A percentile compares a stretch with the other conserved stretches of the same genome.
Evolutionary conservation across 2,888 invertebrate species (phyloP).

Genomic region (Horisme vitalbata): DNA sequence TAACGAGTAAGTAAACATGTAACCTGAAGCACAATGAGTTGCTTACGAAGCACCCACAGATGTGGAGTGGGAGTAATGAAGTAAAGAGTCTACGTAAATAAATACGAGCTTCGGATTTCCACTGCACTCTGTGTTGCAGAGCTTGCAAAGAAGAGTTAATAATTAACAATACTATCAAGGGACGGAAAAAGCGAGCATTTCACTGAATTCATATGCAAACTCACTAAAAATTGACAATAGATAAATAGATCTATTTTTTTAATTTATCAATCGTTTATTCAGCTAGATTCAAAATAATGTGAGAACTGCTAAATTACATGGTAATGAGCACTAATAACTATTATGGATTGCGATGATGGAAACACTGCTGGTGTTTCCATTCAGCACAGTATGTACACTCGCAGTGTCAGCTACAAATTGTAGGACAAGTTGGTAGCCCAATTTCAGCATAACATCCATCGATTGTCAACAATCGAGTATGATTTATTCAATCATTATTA

Average conservation of each 20-base stretch:
- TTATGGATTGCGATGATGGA: too few relatives aligned
- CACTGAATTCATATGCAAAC: too few relatives aligned
- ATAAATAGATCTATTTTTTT: too few relatives aligned
- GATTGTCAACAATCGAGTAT: background rate
- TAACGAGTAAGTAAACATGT: conserved; percentile 19
- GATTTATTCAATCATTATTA: background rate
- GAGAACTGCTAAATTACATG: too few relatives aligned
- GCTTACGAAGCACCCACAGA: conserved; percentile 19
- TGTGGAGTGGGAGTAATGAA: conserved; percentile 18
- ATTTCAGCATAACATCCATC: background rate
- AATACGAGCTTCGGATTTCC: background rate
- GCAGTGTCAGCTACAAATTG: background rate
- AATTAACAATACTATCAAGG: background rate
- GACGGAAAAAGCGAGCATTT: too few relatives aligned
- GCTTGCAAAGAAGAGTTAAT: too few relatives aligned
- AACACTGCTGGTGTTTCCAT: too few relatives aligned
- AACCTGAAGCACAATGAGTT: conserved; percentile 19
- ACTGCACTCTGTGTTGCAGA: background rate
- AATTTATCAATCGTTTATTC: too few relatives aligned
- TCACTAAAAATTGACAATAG: too few relatives aligned
- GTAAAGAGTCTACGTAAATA: conserved; percentile 8
- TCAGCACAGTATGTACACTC: background rate
- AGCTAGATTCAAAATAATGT: too few relatives aligned
- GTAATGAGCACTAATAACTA: too few relatives aligned
- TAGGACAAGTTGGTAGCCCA: background rate